A percentile compares a stretch with the other conserved stretches of the same genome.
phyloP scores from a whole-genome alignment of 2,113 vertebrate species.

The Phylloscopus trochilus region DNA sequence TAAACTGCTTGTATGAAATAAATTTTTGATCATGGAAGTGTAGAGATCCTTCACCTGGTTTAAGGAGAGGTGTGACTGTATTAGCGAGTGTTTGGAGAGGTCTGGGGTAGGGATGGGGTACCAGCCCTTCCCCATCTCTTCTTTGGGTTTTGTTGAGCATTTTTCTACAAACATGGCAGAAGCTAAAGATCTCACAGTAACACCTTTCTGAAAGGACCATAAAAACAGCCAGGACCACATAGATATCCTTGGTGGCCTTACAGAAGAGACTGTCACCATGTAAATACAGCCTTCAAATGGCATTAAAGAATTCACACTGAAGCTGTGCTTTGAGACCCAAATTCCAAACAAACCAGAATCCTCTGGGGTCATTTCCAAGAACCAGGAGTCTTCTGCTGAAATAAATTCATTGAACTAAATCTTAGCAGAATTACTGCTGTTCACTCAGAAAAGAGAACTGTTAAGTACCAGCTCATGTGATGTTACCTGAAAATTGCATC shows the following conservation, averaged over 20 bases:
- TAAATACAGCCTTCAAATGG: neutral
- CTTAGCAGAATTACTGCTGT: neutral
- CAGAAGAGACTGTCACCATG: neutral
- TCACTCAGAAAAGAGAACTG: neutral
- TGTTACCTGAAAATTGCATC: neutral
- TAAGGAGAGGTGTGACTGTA: neutral
- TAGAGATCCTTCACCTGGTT: neutral
- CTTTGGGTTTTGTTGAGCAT: neutral
- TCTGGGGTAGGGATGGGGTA: neutral
- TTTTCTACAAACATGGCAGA: neutral
- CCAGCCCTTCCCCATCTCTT: neutral
- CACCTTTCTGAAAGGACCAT: neutral
- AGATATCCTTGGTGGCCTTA: neutral
- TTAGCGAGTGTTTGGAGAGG: neutral
- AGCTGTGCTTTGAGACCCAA: neutral
- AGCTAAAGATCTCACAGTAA: neutral
- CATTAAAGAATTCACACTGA: neutral
- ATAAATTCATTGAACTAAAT: neutral
- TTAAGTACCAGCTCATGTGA: neutral
- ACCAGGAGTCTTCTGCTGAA: neutral
- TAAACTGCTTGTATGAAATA: neutral
- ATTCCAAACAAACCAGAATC: neutral
- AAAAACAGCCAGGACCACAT: neutral
- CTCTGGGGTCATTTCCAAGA: neutral
- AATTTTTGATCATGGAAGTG: neutral